Evolutionary conservation across 2,113 vertebrate species (phyloP).

Genomic region (Saguinus midas): DNA sequence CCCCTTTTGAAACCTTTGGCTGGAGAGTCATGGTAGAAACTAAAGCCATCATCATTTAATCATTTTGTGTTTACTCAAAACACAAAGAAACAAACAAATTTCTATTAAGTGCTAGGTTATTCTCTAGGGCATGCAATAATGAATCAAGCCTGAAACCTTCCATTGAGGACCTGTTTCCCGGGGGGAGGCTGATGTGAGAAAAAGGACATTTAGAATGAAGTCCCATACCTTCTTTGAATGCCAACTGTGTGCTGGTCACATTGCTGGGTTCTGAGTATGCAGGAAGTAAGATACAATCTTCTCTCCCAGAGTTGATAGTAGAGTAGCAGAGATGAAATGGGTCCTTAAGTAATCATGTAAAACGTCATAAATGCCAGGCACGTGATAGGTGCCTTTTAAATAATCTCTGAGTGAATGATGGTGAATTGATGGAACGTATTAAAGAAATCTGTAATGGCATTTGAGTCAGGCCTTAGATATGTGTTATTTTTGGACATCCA

Average conservation of each 20-base stretch:
- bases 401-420: neutral
- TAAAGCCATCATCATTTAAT: neutral
- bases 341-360: neutral
- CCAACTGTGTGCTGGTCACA: neutral
- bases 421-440: neutral
- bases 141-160: neutral
- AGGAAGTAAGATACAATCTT: neutral
- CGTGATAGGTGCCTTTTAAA: neutral
- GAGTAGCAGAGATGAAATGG: neutral
- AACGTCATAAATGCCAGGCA: neutral
- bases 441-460: neutral
- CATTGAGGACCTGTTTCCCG: neutral
- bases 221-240: neutral
- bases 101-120: neutral
- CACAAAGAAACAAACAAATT: neutral
- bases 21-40: neutral
- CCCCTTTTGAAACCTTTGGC: neutral
- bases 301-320: neutral
- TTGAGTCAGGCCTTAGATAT: neutral
- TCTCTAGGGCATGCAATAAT: neutral
- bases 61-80: neutral
- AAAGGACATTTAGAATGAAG: neutral
- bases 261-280: neutral
- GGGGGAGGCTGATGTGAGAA: neutral
- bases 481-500: neutral